Conservation (phyloP, 2,797 vertebrate species). For the Syngnathus acus region DNA sequence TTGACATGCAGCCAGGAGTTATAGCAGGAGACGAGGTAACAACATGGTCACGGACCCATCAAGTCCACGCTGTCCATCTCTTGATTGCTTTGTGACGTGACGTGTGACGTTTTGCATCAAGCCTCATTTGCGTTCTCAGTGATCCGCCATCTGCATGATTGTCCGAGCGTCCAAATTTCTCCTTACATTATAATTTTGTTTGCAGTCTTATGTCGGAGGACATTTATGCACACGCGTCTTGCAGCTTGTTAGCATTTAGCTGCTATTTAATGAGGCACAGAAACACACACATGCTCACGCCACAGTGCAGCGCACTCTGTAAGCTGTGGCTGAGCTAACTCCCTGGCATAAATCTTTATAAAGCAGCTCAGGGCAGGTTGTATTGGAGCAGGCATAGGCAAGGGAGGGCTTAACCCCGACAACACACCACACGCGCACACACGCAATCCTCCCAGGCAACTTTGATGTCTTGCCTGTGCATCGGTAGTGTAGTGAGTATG, state of each 20-base stretch:
- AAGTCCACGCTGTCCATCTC: constrained; percentile 1
- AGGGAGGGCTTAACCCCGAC: constrained; percentile 48
- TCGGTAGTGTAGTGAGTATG: not conserved
- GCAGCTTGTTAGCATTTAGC: constrained; percentile 22
- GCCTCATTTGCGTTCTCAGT: constrained; percentile 12
- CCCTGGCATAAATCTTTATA: constrained; percentile 61
- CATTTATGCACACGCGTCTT: constrained; percentile 11
- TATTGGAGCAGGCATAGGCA: constrained; percentile 45
- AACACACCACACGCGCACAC: constrained; percentile 5
- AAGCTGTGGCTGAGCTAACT: constrained; percentile 48
- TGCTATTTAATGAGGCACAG: constrained; percentile 22
- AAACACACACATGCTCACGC: constrained; percentile 12
- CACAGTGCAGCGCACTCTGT: constrained; percentile 14
- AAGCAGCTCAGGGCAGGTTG: constrained; percentile 59
- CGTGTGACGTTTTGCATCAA: constrained; percentile 1
- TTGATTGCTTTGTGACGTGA: constrained; percentile 6
- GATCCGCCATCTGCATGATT: constrained; percentile 43
- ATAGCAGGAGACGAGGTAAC: constrained; percentile 99
- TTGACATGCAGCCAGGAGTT: constrained; percentile 99
- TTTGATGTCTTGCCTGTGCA: constrained; percentile 15
- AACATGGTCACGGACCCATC: constrained; percentile 18
- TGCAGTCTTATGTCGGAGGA: not conserved
- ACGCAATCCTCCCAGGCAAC: constrained; percentile 19
- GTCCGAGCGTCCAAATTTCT: constrained; percentile 4
- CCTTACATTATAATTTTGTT: not conserved